phyloP scores from a whole-genome alignment of 2,888 invertebrate genomes.

The Rhagonycha fulva region DNA sequence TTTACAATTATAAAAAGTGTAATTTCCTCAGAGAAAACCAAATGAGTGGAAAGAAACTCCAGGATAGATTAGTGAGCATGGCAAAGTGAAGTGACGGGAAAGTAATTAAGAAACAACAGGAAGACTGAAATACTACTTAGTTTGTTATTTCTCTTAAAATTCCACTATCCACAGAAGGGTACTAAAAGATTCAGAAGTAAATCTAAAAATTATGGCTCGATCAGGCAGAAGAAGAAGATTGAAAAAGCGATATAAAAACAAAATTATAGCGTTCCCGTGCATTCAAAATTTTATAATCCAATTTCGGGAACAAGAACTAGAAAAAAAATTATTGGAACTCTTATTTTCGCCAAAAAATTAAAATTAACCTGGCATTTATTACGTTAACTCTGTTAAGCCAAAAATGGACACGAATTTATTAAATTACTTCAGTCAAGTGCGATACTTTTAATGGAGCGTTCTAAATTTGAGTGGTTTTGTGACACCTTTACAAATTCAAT shows the following conservation, averaged over 20 bases:
- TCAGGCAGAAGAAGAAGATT: neutral
- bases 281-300: neutral
- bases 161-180: neutral
- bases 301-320: neutral
- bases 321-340: neutral
- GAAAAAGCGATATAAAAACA: neutral
- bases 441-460: neutral
- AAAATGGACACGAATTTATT: neutral
- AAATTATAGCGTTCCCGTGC: neutral
- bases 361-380: neutral
- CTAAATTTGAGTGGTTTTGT: neutral
- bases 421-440: neutral
- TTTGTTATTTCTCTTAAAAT: neutral
- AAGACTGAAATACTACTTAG: neutral
- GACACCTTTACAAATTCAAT: neutral
- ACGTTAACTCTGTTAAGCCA: neutral
- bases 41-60: neutral
- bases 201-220: neutral
- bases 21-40: neutral
- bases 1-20: neutral
- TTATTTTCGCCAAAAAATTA: neutral
- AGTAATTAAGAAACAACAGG: neutral
- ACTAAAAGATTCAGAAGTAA: neutral
- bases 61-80: neutral
- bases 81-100: neutral